Conservation (phyloP, 2,797 vertebrate species). For the Poeciliopsis infans region DNA sequence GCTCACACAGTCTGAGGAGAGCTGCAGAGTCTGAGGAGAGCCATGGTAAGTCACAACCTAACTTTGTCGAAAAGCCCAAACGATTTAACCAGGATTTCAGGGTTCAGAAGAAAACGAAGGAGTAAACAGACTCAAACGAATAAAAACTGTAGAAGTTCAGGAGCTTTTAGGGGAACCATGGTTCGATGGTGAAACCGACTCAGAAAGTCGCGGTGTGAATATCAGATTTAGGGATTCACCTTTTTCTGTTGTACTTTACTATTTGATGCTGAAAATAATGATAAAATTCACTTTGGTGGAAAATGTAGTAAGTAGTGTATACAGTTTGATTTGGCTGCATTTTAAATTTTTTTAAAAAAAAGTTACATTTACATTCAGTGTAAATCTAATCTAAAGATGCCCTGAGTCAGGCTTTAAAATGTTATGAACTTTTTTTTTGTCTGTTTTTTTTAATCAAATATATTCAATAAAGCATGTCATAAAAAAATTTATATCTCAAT, state of each 20-base stretch:
- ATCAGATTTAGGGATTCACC: neutral
- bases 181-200: neutral
- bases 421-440: neutral
- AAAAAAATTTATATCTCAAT: neutral
- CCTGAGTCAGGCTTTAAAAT: neutral
- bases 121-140: neutral
- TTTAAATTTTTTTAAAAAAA: neutral
- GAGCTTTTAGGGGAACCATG: neutral
- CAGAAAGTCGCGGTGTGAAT: neutral
- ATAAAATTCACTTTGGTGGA: neutral
- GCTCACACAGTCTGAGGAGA: constrained; percentile 40
- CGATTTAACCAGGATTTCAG: neutral
- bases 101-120: neutral
- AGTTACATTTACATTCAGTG: neutral
- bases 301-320: neutral
- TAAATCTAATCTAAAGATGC: neutral
- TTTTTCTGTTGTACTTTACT: neutral
- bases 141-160: neutral
- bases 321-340: neutral
- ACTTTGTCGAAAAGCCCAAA: neutral
- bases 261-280: neutral
- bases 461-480: neutral
- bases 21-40: constrained; percentile 23
- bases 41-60: constrained; percentile 60
- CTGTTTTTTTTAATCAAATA: neutral